Base-by-base conservation (phyloP, 1,140 invertebrate genomes). In the Procambarus virginalis region DNA sequence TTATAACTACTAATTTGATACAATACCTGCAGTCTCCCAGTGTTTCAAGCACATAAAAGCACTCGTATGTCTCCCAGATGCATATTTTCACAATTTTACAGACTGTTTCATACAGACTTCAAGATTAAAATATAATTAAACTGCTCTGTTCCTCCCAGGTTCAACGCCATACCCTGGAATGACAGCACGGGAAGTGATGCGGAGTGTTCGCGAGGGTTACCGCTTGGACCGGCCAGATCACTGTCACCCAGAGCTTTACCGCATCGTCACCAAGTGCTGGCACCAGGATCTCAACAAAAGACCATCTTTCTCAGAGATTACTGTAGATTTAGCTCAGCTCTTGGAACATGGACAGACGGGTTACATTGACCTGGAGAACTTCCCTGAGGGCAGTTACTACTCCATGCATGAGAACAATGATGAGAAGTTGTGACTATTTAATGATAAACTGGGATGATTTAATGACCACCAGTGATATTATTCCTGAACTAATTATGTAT, bases 131-230 rank as follows among this genome's bases (percentile, higher is more conserved):
- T 34, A 34, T 34, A 34, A 34, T 34, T 34, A 34, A 68, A 68
- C 14, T 17, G 12, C 20, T 68, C 45, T 48, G 22, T 12, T 22
- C 0, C 55, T 78, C 34, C 12, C 92, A 97, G 97, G 97, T 86
- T 97, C 96, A 45, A 97, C 97, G 92, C 97, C 97, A 2, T 97
- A 97, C 93, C 96, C 96, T 45, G 96, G 96, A 73, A 96, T 97
- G 95, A 96, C 96, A 34, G 96, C 96, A 0, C 94, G 96, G 2
- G 96, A 97, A 93, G 97, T 97, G 17, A 96, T 97, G 93, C 94
- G 96, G 2, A 95, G 95, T 76, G 96, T 97, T 73, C 95, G 96
- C 20, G 96, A 96, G 91, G 97, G 97, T 55, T 96, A 97, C 93
- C 94, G 96, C 3, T 94, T 97, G 9, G 96, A 97, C 91, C 94